These are phyloP conservation scores for Spinibarbus caldwelli DNA, from an alignment of 2,797 vertebrate genomes.

Conservation along the genomic window DNA sequence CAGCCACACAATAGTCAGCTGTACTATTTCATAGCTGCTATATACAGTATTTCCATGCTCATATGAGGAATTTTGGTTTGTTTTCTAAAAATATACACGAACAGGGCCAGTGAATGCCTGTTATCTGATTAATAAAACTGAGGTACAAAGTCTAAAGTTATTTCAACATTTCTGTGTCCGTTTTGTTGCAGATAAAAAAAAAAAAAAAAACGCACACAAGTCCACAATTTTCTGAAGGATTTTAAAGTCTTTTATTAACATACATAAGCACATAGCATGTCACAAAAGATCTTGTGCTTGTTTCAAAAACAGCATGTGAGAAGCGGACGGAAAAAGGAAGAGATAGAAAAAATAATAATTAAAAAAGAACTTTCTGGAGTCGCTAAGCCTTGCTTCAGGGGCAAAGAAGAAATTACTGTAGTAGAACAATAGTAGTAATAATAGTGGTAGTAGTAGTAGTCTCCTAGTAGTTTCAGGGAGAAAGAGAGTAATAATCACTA, in stretches of 20 bases:
- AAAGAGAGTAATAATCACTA: conserved; percentile 64
- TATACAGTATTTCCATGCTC: conserved; percentile 17
- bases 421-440: conserved; percentile 58
- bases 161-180: background rate
- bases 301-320: conserved; percentile 81
- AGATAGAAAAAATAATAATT: conserved; percentile 54
- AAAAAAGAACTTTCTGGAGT: conserved; percentile 65
- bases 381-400: conserved; percentile 74
- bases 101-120: conserved; percentile 3
- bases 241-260: conserved; percentile 93
- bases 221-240: conserved; percentile 64
- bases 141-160: background rate
- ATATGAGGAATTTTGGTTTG: background rate
- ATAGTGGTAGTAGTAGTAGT: conserved; percentile 47
- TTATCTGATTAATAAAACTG: conserved; percentile 28
- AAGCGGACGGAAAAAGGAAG: conserved; percentile 63
- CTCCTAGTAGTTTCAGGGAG: conserved; percentile 63
- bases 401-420: conserved; percentile 57
- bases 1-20: background rate
- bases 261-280: conserved; percentile 87
- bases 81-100: conserved; percentile 4
- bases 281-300: conserved; percentile 90
- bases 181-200: conserved; percentile 17
- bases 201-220: background rate
- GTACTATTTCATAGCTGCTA: conserved; percentile 39